Evolutionary conservation across 2,888 invertebrate genomes (phyloP), one percentile per base, ranked within the genome.

Genomic region (Chrysolina oricalcia): DNA sequence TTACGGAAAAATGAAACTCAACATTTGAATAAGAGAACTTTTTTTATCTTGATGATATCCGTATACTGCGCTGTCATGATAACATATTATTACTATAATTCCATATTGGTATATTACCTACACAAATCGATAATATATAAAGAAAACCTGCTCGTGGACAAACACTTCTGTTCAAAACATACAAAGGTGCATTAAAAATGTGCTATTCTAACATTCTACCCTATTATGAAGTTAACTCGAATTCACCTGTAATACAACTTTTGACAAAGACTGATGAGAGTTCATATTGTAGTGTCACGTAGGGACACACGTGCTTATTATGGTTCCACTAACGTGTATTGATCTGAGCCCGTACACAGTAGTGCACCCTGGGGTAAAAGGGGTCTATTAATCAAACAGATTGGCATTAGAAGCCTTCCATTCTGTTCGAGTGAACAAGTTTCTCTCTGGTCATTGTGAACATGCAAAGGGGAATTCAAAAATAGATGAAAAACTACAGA

Each of bases 191-290:
- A 59, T 59, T 59, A 17, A 59, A 59, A 35, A 13, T 17, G 27
- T 35, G n/a, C 23, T 27, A 27, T n/a, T 27, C 35, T n/a, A n/a
- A 43, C 23, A 66, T 11, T 69, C 40, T 19, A 40, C 69, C 68
- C 62, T 68, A 62, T 50, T 43, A 63, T 73, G 48, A 62, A 69
- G 59, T 62, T 62, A 69, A 62, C 68, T 69, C 63, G 63, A 63
- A n/a, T 64, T 63, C 63, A 73, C 73, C 68, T 73, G 62, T 67
- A 73, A 68, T 73, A 63, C 64, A 48, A 73, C 68, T 53, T 64
- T 59, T 50, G 73, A 73, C 73, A 69, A 8, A 69, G 70, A 74
- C 70, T 70, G 74, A 74, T 74, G 66, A 62, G 43, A 64, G 41
- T 65, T 48, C 64, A 48, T 73, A 69, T 73, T n/a, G 43, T 59